Evolutionary conservation across 2,113 vertebrate species (phyloP).

Genomic region (Grammatotria lemairii): DNA sequence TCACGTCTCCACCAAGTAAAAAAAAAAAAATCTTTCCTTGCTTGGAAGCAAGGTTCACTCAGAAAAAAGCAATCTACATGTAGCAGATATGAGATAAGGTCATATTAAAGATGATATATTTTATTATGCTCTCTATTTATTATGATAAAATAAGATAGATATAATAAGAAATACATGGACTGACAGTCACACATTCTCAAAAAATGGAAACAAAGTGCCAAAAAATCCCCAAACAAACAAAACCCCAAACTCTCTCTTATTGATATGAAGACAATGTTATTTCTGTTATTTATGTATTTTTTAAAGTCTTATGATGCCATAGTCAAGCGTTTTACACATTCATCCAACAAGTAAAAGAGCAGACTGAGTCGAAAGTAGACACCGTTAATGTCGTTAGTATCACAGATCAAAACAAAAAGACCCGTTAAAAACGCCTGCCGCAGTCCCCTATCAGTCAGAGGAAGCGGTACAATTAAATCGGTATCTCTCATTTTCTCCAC

Average conservation of each 20-base stretch:
- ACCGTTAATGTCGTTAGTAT: not conserved
- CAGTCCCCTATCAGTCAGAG: not conserved
- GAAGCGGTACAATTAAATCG: not conserved
- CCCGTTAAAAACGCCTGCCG: not conserved
- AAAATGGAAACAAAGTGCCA: not conserved
- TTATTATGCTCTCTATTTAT: not conserved
- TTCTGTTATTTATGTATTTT: not conserved
- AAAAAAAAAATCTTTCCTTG: not conserved
- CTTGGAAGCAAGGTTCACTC: not conserved
- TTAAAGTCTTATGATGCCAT: rapidly evolving
- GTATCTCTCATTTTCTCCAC: not conserved
- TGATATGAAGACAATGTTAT: not conserved
- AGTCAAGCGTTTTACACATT: rapidly evolving
- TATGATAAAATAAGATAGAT: not conserved
- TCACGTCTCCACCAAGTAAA: rapidly evolving
- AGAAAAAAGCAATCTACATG: not conserved
- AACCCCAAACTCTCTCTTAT: not conserved
- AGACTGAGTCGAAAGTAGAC: not conserved
- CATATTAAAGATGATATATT: not conserved
- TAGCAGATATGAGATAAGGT: not conserved
- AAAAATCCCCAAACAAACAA: not conserved
- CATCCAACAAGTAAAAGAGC: not conserved
- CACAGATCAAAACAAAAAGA: not conserved
- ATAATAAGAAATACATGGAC: not conserved
- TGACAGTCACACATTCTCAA: not conserved